Base-by-base conservation (phyloP, 2,113 vertebrate species). In the Sorex fumeus region DNA sequence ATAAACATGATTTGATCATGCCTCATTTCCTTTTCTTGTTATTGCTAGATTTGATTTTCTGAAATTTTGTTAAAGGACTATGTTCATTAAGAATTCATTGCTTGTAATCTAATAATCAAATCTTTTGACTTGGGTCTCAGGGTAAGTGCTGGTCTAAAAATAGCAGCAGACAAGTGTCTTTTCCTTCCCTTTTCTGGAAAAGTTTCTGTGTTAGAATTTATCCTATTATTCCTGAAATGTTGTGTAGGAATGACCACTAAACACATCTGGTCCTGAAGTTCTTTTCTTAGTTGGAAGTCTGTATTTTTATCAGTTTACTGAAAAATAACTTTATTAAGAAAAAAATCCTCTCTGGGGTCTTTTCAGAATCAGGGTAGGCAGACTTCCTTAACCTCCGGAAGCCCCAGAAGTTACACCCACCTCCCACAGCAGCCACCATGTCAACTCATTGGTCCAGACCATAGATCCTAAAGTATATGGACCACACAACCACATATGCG, bases 11-110 rank as follows among this genome's bases (percentile, higher is more conserved):
- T 89, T 94, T 94, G 77, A n/a, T 62, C 67, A 66, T 71, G 45
- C 74, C 86, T 90, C 85, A 76, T 87, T 95, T 94, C 93, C 93
- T 70, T 93, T 84, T 89, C 67, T 90, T 77, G 88, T 88, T 76
- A 28, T 79, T 67, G 82, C 53, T 95, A 60, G 81, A 94, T 95
- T 95, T 94, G 62, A 94, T 96, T 96, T 94, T 40, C 60, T 86
- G 64, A 86, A 95, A 95, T 95, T 64, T 90, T 70, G 90, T 91
- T 91, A 89, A 87, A 36, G 67, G 87, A 69, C 93, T 91, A n/a
- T 69, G 78, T 83, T 90, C 85, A 90, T 95, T 87, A 93, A n/a
- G 53, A 36, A 87, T 76, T 90, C 28, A 78, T 87, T 91, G 93
- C 88, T 91, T 91, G 3, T 27, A 74, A 88, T 79, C 66, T 75